Evolutionary conservation across 2,888 invertebrate species (phyloP).

Genomic region (Drosophila formosana): DNA sequence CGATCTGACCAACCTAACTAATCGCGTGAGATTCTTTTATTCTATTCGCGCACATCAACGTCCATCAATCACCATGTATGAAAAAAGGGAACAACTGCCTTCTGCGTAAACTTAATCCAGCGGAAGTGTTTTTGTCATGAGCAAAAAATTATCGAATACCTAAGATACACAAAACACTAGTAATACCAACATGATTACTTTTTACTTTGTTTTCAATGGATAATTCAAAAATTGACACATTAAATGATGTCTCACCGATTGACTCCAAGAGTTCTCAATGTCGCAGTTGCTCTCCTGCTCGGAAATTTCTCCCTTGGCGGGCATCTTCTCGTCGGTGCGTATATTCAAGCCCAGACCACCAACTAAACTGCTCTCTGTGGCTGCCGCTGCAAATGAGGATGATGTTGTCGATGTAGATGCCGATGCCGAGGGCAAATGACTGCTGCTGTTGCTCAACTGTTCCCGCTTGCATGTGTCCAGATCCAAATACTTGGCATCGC

Average conservation of each 20-base stretch:
- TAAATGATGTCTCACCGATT: slow-evolving; percentile 85
- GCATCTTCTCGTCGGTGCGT: slow-evolving; percentile 94
- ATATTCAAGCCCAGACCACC: slow-evolving; percentile 88
- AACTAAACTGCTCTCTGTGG: slow-evolving; percentile 83
- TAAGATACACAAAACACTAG: too few relatives aligned
- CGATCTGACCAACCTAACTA: too few relatives aligned
- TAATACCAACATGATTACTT: too few relatives aligned
- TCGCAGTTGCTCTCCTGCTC: slow-evolving; percentile 94
- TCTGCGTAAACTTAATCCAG: too few relatives aligned
- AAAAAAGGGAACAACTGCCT: too few relatives aligned
- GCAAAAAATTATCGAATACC: background rate
- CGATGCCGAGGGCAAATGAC: slow-evolving; percentile 66
- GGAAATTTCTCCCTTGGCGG: slow-evolving; percentile 93
- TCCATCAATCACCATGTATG: too few relatives aligned
- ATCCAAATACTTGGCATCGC: slow-evolving; percentile 84
- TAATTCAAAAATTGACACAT: too few relatives aligned
- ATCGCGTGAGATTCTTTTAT: too few relatives aligned
- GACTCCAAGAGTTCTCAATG: slow-evolving; percentile 90
- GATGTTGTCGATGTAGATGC: slow-evolving; percentile 77
- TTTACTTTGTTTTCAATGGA: too few relatives aligned
- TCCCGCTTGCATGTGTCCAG: slow-evolving; percentile 84
- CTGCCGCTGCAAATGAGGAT: slow-evolving; percentile 82
- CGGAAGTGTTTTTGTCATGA: background rate
- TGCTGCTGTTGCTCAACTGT: slow-evolving; percentile 66
- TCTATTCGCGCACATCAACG: too few relatives aligned